Conservation (phyloP, 2,888 invertebrate species). For the Tipula lateralis region DNA sequence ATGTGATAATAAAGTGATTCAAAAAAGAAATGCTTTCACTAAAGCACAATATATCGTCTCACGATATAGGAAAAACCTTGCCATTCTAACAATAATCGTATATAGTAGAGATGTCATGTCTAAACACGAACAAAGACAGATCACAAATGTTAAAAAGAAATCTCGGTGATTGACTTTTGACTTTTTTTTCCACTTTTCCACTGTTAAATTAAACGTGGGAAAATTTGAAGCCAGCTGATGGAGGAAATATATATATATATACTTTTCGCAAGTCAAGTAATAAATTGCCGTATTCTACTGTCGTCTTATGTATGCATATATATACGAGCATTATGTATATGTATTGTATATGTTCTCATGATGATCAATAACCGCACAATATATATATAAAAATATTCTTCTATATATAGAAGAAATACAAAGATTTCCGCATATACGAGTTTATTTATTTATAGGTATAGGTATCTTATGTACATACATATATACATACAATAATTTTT, state of each 20-base stretch:
- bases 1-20: neutral
- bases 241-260: neutral
- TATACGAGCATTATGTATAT: neutral
- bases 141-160: neutral
- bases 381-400: neutral
- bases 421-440: slow-evolving; percentile 13
- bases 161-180: slow-evolving; percentile 30
- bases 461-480: neutral
- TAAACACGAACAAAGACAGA: neutral
- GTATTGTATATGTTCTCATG: neutral
- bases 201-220: slow-evolving; percentile 26
- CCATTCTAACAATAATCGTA: neutral
- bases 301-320: neutral
- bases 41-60: too few species aligned
- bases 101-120: neutral
- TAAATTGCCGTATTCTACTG: neutral
- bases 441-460: neutral
- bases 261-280: neutral
- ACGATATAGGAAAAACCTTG: neutral
- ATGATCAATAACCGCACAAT: slow-evolving; percentile 24
- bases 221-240: neutral
- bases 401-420: neutral
- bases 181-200: slow-evolving; percentile 19
- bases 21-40: too few species aligned
- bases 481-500: neutral